Evolutionary conservation across 1,140 invertebrate genomes (phyloP).

Genomic region (Macrocentrus cingulum): DNA sequence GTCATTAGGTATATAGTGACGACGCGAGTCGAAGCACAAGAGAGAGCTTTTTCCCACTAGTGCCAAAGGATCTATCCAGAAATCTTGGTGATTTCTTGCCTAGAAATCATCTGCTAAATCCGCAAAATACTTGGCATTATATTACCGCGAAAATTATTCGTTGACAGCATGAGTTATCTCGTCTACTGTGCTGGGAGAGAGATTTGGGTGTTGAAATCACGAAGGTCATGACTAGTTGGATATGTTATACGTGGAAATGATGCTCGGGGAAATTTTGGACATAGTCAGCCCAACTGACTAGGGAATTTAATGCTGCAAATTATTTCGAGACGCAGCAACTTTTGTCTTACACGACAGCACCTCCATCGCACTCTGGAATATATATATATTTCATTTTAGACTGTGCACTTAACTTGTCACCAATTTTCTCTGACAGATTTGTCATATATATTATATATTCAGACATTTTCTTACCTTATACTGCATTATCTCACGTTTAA

Average conservation of each 20-base stretch:
- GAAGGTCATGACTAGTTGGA: constrained; percentile 10
- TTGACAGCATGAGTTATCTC: constrained; percentile 3
- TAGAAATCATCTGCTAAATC: too few species aligned
- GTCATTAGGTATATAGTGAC: constrained; percentile 28
- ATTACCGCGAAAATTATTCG: constrained; percentile 16
- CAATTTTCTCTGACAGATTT: too few species aligned
- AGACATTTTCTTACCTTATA: too few species aligned
- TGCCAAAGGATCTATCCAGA: too few species aligned
- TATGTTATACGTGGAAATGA: neutral
- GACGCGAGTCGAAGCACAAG: constrained; percentile 18
- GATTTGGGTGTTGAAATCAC: constrained; percentile 1
- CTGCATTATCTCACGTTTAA: too few species aligned
- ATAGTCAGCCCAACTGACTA: constrained; percentile 19
- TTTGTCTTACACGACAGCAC: constrained; percentile 4
- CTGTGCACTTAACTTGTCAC: neutral
- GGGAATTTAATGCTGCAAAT: constrained; percentile 12
- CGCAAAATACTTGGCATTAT: too few species aligned
- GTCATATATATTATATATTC: too few species aligned
- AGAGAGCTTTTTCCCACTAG: constrained; percentile 15
- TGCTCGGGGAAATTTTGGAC: constrained; percentile 17
- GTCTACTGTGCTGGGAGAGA: constrained; percentile 1
- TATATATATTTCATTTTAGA: neutral
- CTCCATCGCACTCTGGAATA: too few species aligned
- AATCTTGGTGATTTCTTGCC: too few species aligned
- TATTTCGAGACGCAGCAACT: constrained; percentile 9